Evolutionary conservation across 2,797 vertebrate species (phyloP).

Genomic region (Chromis chromis): DNA sequence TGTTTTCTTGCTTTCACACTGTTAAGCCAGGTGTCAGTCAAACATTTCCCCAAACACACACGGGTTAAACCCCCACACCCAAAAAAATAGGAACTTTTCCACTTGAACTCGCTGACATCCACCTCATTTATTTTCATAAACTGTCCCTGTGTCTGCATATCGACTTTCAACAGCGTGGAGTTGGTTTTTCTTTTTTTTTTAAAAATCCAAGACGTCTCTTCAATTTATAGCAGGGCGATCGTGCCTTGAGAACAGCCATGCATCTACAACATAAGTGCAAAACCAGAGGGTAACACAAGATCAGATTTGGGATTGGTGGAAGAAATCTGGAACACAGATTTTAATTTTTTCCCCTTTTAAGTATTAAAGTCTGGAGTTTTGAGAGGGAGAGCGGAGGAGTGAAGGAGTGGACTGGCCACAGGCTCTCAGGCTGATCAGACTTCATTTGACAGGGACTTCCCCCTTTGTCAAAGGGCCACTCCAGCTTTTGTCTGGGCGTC

Average conservation of each 20-base stretch:
- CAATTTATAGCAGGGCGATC: slow-evolving; percentile 40
- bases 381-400: slow-evolving; percentile 20
- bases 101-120: slow-evolving; percentile 69
- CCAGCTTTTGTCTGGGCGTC: slow-evolving; percentile 43
- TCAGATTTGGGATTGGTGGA: slow-evolving; percentile 45
- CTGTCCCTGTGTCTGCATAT: slow-evolving; percentile 54
- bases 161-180: slow-evolving; percentile 28
- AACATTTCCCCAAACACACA: slow-evolving; percentile 57
- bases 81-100: slow-evolving; percentile 53
- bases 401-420: slow-evolving; percentile 24
- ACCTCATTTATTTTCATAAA: slow-evolving; percentile 54
- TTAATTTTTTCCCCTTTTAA: slow-evolving; percentile 18
- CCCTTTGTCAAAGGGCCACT: slow-evolving; percentile 52
- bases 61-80: slow-evolving; percentile 37
- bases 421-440: slow-evolving; percentile 47
- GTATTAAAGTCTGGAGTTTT: slow-evolving; percentile 40
- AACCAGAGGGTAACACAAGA: slow-evolving; percentile 67
- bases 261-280: slow-evolving; percentile 58
- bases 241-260: slow-evolving; percentile 28
- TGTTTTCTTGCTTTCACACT: slow-evolving; percentile 38
- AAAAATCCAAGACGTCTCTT: slow-evolving; percentile 52
- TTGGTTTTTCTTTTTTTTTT: slow-evolving; percentile 34
- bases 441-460: slow-evolving; percentile 61
- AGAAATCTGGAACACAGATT: slow-evolving; percentile 47
- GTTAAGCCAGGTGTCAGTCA: slow-evolving; percentile 69